Conservation (phyloP, 2,113 vertebrate species). For the Myxocyprinus asiaticus region DNA sequence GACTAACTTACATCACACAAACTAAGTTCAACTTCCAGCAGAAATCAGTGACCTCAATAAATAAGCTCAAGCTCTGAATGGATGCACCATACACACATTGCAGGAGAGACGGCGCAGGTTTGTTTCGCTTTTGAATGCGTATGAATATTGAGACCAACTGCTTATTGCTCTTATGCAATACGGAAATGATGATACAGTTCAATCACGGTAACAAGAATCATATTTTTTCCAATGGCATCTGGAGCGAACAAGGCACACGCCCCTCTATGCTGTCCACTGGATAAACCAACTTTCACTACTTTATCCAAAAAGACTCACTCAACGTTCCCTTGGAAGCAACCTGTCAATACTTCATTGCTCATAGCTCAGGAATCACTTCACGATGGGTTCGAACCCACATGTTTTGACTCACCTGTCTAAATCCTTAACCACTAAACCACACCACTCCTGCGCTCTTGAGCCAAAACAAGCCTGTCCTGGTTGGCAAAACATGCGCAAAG, state of each 20-base stretch:
- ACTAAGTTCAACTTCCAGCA: no score
- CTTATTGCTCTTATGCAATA: constrained; percentile 27
- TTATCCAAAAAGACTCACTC: not conserved
- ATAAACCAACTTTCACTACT: not conserved
- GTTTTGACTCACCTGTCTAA: not conserved
- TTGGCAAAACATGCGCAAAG: not conserved
- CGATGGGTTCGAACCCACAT: not conserved
- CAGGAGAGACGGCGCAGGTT: not conserved
- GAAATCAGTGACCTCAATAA: no score
- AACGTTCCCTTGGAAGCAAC: no score
- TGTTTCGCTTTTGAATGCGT: constrained; percentile 9
- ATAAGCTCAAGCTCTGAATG: no score
- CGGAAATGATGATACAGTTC: not conserved
- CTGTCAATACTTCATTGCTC: not conserved
- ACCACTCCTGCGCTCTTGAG: not conserved
- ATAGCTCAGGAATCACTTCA: not conserved
- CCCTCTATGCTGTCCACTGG: no score
- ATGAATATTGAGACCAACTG: no score
- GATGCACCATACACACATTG: not conserved
- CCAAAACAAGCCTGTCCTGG: not conserved
- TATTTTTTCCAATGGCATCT: not conserved
- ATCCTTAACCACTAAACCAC: not conserved
- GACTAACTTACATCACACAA: no score
- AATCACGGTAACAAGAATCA: not conserved
- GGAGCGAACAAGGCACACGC: not conserved